These are phyloP conservation scores for Scolopax rusticola DNA, from an alignment of 2,797 vertebrate species.

Conservation along the genomic window DNA sequence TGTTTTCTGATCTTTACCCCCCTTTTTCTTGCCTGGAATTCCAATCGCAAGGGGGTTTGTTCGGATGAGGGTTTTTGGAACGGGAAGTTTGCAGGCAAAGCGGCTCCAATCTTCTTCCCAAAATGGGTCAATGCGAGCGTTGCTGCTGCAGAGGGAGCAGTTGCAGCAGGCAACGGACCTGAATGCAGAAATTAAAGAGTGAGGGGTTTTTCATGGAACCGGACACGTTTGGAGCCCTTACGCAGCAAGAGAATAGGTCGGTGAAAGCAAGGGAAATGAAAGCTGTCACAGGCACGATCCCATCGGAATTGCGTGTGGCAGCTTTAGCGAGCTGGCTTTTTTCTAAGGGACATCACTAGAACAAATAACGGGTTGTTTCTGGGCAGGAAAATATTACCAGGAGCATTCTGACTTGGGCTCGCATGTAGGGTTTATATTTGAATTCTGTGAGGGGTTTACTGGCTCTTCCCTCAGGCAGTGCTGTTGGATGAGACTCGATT, in stretches of 20 bases:
- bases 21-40: neutral
- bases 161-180: neutral
- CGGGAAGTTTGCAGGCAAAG: neutral
- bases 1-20: neutral
- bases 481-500: neutral
- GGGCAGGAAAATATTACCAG: neutral
- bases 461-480: neutral
- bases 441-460: neutral
- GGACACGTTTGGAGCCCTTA: accelerated
- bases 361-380: accelerated
- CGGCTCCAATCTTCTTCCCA: neutral
- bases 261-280: neutral
- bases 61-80: neutral
- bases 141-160: neutral
- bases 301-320: neutral
- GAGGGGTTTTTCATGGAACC: neutral
- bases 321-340: neutral
- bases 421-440: neutral
- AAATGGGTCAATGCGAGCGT: neutral
- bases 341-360: neutral
- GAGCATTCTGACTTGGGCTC: neutral
- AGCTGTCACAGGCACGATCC: neutral
- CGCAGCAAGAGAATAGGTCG: neutral
- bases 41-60: neutral
- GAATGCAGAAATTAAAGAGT: neutral